phyloP scores from a whole-genome alignment of 2,797 vertebrate species.

The Phaenicophaeus curvirostris region DNA sequence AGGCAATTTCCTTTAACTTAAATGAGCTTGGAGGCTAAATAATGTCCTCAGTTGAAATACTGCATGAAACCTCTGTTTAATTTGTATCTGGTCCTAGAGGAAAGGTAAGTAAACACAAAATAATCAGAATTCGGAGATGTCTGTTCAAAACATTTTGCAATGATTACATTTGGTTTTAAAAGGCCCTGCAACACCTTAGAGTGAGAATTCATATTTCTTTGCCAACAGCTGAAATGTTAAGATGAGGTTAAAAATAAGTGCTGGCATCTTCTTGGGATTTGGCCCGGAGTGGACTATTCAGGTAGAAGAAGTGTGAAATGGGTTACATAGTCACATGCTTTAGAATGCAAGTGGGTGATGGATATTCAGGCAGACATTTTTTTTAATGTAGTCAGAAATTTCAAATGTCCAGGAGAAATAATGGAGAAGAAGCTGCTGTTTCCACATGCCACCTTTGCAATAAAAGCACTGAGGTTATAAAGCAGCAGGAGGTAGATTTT shows the following conservation, averaged over 20 bases:
- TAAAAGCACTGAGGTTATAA: background rate
- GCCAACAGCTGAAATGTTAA: background rate
- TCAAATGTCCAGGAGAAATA: background rate
- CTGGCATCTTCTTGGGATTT: background rate
- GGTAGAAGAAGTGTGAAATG: background rate
- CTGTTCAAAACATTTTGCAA: background rate
- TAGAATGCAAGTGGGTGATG: background rate
- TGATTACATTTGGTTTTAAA: background rate
- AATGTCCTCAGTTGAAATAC: background rate
- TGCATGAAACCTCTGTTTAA: background rate
- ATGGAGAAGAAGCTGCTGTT: background rate
- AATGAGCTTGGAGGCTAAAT: background rate
- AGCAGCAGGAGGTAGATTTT: constrained; percentile 50
- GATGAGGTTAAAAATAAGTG: background rate
- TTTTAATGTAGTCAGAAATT: background rate
- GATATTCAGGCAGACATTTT: background rate
- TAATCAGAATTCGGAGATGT: background rate
- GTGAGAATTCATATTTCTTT: background rate
- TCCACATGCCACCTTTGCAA: background rate
- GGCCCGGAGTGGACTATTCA: background rate
- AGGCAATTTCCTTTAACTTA: background rate
- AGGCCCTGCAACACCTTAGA: background rate
- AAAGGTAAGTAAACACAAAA: background rate
- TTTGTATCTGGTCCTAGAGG: background rate
- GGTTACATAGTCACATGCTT: background rate